Conservation (phyloP, 2,888 invertebrate genomes). For the Plebejus melissa region DNA sequence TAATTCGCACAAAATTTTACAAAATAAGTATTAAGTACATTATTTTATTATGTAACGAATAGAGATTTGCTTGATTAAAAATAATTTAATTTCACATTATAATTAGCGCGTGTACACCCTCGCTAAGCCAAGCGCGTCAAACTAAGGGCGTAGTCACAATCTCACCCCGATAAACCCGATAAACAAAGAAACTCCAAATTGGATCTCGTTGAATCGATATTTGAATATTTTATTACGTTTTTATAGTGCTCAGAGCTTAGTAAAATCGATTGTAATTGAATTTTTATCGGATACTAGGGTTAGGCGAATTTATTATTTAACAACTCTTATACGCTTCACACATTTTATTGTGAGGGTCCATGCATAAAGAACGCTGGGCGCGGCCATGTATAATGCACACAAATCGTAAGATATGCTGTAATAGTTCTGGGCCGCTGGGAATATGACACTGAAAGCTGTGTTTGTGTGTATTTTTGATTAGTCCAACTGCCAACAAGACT, state of each 20-base stretch:
- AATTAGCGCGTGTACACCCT: constrained; percentile 17
- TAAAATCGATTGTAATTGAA: constrained; percentile 34
- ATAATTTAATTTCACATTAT: background rate
- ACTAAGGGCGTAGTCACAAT: constrained; percentile 32
- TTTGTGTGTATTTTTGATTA: constrained; percentile 8
- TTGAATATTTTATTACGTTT: constrained; percentile 41
- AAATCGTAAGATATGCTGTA: constrained; percentile 14
- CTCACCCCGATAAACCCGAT: constrained; percentile 39
- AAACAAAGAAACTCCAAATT: constrained; percentile 41
- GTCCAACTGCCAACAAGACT: background rate
- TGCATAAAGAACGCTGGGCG: background rate
- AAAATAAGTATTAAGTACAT: no score
- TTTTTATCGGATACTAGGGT: constrained; percentile 29
- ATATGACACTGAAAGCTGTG: constrained; percentile 2
- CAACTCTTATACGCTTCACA: constrained; percentile 1
- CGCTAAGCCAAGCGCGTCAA: constrained; percentile 28
- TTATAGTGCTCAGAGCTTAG: constrained; percentile 28
- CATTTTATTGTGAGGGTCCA: constrained; percentile 21
- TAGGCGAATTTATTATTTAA: constrained; percentile 29
- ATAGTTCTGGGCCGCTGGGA: background rate
- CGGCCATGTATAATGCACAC: constrained; percentile 16
- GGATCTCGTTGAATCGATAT: constrained; percentile 39
- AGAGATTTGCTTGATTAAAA: no score
- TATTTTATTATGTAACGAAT: no score
- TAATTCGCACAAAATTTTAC: no score